Conservation (phyloP, 2,888 invertebrate genomes). For the Drosophila austrosaltans region DNA sequence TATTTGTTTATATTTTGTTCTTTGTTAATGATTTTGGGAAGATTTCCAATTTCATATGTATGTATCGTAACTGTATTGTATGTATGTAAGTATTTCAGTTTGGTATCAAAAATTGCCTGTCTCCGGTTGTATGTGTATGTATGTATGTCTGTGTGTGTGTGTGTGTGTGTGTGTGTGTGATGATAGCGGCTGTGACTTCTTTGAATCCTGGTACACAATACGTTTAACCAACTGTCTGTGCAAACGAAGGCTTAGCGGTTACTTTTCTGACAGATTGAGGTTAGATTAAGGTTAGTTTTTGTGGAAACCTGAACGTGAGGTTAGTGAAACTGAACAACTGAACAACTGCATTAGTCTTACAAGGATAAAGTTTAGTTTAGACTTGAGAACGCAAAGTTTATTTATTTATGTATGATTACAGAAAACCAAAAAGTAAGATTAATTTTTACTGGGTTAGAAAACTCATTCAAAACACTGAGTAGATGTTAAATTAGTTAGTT, state of each 20-base stretch:
- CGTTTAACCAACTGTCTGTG: constrained; percentile 40
- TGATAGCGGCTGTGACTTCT: neutral
- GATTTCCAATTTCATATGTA: neutral
- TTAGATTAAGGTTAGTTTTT: constrained; percentile 40
- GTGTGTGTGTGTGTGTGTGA: constrained; percentile 25
- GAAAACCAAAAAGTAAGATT: neutral
- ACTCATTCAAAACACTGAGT: neutral
- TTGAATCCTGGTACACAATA: neutral
- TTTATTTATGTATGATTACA: neutral
- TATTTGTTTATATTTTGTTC: constrained; percentile 20
- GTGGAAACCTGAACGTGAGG: constrained; percentile 29
- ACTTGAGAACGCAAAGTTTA: neutral
- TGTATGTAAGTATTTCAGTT: constrained; percentile 23
- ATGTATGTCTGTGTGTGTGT: constrained; percentile 29
- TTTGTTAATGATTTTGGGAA: constrained; percentile 16
- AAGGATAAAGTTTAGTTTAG: no score
- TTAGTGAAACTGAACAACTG: constrained; percentile 16
- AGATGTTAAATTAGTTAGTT: no score
- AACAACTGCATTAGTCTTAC: constrained; percentile 9
- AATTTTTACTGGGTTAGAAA: neutral
- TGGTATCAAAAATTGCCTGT: constrained; percentile 45
- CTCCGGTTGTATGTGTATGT: constrained; percentile 12
- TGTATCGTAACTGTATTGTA: neutral
- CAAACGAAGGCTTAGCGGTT: constrained; percentile 36
- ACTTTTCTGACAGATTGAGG: constrained; percentile 57